These are phyloP conservation scores for Heterocephalus glaber DNA, from an alignment of 2,113 vertebrate species.

Conservation along the genomic window DNA sequence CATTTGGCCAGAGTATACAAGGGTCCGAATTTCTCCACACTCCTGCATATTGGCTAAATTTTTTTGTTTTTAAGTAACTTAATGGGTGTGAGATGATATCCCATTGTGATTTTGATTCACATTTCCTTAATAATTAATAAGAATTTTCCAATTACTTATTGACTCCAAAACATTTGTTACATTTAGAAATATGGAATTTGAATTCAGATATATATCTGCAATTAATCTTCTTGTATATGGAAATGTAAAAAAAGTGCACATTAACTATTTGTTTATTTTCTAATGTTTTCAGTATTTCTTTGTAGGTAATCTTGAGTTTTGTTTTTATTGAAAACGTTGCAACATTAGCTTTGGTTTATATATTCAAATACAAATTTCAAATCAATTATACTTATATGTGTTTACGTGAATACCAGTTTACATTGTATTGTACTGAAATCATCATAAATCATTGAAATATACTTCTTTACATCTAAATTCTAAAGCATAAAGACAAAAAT, in stretches of 20 bases:
- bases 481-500: constrained; percentile 11
- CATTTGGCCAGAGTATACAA: not conserved
- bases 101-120: not conserved
- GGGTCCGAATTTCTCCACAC: not conserved
- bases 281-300: not conserved
- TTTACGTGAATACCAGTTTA: not conserved
- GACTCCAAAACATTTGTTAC: not conserved
- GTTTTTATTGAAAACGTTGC: not conserved
- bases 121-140: not conserved
- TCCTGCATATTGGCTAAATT: not conserved
- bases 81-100: not conserved
- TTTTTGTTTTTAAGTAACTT: not conserved
- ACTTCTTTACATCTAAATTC: not conserved
- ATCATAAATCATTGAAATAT: not conserved
- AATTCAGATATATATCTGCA: not conserved
- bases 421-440: not conserved
- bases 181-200: not conserved
- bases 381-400: not conserved
- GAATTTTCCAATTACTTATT: not conserved
- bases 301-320: not conserved
- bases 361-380: not conserved
- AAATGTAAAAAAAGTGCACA: not conserved
- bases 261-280: not conserved
- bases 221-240: not conserved
- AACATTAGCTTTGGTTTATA: not conserved